phyloP scores from a whole-genome alignment of 2,113 vertebrate genomes.

The Phocoena phocoena region DNA sequence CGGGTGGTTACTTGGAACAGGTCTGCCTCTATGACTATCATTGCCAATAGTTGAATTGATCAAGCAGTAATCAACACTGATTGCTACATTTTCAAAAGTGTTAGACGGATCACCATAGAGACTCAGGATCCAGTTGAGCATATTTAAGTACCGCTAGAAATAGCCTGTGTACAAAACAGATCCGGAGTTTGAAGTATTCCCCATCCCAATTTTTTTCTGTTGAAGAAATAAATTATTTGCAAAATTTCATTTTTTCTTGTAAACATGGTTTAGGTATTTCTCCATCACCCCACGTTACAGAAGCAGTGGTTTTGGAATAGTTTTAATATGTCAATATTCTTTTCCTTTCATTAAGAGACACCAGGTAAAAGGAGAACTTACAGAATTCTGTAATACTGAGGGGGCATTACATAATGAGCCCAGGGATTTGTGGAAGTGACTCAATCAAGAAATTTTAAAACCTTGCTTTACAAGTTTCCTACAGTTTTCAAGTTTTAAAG shows the following conservation, averaged over 20 bases:
- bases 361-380: background rate
- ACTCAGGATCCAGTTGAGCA: background rate
- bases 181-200: background rate
- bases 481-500: slow-evolving; percentile 58
- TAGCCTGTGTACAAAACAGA: background rate
- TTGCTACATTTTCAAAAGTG: background rate
- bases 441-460: slow-evolving; percentile 45
- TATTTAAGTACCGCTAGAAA: slow-evolving; percentile 7
- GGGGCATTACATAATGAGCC: background rate
- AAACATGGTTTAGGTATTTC: background rate
- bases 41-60: background rate
- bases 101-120: background rate
- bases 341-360: slow-evolving; percentile 9
- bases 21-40: background rate
- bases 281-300: background rate
- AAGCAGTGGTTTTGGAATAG: background rate
- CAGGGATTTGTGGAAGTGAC: background rate
- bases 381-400: background rate
- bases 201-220: background rate
- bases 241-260: background rate
- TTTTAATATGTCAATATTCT: background rate
- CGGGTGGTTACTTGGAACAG: background rate
- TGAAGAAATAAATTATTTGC: background rate
- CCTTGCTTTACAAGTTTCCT: slow-evolving; percentile 35
- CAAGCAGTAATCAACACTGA: background rate